These are phyloP conservation scores for Onychomys arenicola DNA, from an alignment of 2,797 vertebrate species.

Conservation along the genomic window DNA sequence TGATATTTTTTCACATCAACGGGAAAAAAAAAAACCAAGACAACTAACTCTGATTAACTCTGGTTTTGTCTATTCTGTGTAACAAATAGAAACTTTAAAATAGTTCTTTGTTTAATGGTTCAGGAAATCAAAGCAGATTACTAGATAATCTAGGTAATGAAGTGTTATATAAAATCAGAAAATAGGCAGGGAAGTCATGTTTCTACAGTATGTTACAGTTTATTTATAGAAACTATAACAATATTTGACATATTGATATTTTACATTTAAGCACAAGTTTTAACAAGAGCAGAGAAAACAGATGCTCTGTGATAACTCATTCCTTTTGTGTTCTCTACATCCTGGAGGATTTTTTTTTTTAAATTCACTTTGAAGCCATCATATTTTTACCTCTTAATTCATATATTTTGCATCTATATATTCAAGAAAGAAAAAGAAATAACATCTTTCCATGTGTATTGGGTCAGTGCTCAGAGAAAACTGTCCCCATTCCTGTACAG, in stretches of 20 bases:
- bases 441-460: not conserved
- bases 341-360: not conserved
- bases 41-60: not conserved
- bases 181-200: constrained; percentile 54
- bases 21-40: not conserved
- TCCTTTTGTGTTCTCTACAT: constrained; percentile 68
- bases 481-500: not conserved
- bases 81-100: not conserved
- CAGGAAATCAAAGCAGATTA: not conserved
- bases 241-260: constrained; percentile 82
- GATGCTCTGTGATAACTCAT: constrained; percentile 77
- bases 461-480: not conserved
- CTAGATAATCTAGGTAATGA: not conserved
- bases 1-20: not conserved
- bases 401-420: not conserved
- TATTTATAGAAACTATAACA: constrained; percentile 82
- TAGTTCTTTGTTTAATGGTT: not conserved
- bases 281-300: constrained; percentile 77
- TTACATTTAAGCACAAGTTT: constrained; percentile 81
- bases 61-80: not conserved
- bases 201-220: constrained; percentile 73
- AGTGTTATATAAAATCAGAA: not conserved
- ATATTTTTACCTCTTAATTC: not conserved
- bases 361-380: not conserved
- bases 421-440: not conserved